Evolutionary conservation across 2,888 invertebrate genomes (phyloP).

Genomic region (Andrena chrysosceles): DNA sequence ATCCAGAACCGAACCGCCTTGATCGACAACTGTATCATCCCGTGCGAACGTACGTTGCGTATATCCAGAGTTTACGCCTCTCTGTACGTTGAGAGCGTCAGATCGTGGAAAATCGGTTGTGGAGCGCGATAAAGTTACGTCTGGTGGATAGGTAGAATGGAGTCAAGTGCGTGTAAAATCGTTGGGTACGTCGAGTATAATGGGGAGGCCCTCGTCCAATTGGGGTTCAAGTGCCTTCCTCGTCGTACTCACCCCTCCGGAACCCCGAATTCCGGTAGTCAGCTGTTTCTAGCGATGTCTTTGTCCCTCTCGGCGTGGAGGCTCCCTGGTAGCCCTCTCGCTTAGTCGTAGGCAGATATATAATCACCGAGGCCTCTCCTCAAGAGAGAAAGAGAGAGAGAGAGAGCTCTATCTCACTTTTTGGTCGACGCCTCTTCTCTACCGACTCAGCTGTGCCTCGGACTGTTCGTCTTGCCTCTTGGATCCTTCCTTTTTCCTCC

Average conservation of each 20-base stretch:
- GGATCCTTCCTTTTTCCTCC: background rate
- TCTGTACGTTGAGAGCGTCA: conserved; percentile 7
- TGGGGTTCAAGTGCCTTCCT: conserved; percentile 81
- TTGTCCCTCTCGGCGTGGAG: conserved; percentile 66
- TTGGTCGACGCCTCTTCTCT: conserved; percentile 62
- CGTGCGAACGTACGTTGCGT: background rate
- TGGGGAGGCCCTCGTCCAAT: conserved; percentile 80
- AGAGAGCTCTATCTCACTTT: conserved; percentile 48
- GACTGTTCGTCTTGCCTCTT: conserved; percentile 47
- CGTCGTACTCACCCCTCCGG: conserved; percentile 80
- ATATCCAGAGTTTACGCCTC: background rate
- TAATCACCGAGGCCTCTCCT: conserved; percentile 69
- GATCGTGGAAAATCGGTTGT: conserved; percentile 65
- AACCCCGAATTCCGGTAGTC: conserved; percentile 83
- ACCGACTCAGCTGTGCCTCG: conserved; percentile 69
- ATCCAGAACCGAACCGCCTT: too few species aligned
- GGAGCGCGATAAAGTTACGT: conserved; percentile 66
- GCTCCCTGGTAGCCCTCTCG: conserved; percentile 55
- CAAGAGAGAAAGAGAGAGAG: background rate
- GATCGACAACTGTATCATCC: background rate
- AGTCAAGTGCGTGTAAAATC: conserved; percentile 88
- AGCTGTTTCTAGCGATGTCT: conserved; percentile 79
- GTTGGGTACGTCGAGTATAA: conserved; percentile 81
- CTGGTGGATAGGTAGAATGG: conserved; percentile 81
- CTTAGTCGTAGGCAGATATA: conserved; percentile 69